Evolutionary conservation across 2,797 vertebrate genomes (phyloP).

Genomic region (Paguma larvata): DNA sequence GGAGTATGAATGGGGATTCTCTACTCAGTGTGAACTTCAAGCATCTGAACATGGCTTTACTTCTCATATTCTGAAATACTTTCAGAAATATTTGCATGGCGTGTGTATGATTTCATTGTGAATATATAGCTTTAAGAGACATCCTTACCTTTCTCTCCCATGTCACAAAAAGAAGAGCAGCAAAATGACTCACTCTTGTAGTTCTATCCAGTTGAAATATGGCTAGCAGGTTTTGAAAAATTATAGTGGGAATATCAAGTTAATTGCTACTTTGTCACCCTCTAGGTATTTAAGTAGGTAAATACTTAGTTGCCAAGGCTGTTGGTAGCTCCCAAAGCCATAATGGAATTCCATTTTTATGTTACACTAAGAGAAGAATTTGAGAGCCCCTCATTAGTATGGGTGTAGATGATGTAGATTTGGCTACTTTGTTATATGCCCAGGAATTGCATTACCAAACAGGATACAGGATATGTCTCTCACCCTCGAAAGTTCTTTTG

Average conservation of each 20-base stretch:
- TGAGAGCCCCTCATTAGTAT: neutral
- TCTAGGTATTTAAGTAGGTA: neutral
- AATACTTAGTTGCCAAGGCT: neutral
- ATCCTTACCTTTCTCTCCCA: neutral
- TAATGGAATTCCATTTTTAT: neutral
- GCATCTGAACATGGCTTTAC: neutral
- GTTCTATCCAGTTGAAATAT: neutral
- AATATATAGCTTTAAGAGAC: neutral
- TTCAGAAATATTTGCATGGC: neutral
- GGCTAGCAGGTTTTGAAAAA: neutral
- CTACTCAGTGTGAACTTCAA: too few relatives aligned
- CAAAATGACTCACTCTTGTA: neutral
- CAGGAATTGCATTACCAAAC: neutral
- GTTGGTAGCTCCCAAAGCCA: neutral
- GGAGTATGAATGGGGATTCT: too few relatives aligned
- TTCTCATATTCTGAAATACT: neutral
- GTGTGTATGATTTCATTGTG: neutral
- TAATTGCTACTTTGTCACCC: neutral
- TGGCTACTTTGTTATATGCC: neutral
- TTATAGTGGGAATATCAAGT: neutral
- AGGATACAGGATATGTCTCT: neutral
- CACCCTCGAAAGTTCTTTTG: neutral
- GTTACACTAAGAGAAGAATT: neutral
- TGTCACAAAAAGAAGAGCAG: neutral
- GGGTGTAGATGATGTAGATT: neutral